Conservation (phyloP, 2,888 invertebrate genomes). For the Pomacea canaliculata region DNA sequence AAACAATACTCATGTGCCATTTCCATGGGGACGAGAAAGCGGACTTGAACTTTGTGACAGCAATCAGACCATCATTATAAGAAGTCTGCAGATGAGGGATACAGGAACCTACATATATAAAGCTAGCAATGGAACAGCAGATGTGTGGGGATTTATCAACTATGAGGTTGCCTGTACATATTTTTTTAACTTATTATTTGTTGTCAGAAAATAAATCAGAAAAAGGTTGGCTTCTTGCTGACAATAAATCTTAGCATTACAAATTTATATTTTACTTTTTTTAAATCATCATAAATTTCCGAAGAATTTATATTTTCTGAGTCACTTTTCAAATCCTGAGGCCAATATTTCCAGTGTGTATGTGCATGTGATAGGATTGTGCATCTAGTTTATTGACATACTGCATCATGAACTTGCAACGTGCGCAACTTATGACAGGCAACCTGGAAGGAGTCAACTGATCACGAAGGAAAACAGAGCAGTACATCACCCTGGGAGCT, state of each 20-base stretch:
- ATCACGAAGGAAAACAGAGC: neutral
- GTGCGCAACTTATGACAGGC: neutral
- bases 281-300: too few species aligned
- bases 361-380: too few species aligned
- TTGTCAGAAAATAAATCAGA: too few species aligned
- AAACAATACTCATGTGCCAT: neutral
- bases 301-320: too few species aligned
- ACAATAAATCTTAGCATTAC: too few species aligned
- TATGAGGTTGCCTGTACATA: neutral
- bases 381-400: too few species aligned
- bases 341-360: too few species aligned
- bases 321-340: too few species aligned
- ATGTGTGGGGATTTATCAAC: neutral
- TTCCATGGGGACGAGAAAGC: neutral
- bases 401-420: too few species aligned
- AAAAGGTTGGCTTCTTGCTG: too few species aligned
- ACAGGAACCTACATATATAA: neutral
- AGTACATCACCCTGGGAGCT: neutral
- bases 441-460: neutral
- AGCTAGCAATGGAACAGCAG: neutral
- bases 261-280: too few species aligned
- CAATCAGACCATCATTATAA: neutral
- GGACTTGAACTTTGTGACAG: neutral
- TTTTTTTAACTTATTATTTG: too few species aligned
- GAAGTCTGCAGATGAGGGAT: neutral